Conservation (phyloP, 2,888 invertebrate genomes). For the Pachymerium ferrugineum region DNA sequence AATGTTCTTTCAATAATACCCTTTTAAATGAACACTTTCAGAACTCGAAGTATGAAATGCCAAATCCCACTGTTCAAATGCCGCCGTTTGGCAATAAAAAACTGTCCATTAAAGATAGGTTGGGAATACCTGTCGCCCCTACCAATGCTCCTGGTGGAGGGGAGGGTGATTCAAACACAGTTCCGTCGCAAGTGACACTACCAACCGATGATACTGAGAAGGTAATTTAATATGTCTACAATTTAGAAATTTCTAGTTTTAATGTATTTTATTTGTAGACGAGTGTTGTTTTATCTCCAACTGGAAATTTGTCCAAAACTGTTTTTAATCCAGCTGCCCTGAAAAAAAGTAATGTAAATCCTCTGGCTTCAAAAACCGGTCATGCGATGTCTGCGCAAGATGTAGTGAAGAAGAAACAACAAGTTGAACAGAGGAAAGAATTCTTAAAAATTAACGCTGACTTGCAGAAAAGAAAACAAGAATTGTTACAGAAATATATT, state of each 20-base stretch:
- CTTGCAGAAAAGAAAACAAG: slow-evolving; percentile 76
- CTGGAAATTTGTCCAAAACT: slow-evolving; percentile 51
- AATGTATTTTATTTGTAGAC: slow-evolving; percentile 29
- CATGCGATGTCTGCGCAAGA: slow-evolving; percentile 57
- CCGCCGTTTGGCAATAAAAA: slow-evolving; percentile 34
- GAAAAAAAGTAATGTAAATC: slow-evolving; percentile 41
- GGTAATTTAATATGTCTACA: slow-evolving; percentile 32
- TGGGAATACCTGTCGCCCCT: slow-evolving; percentile 45
- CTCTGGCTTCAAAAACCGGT: slow-evolving; percentile 43
- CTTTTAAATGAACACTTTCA: too few species aligned
- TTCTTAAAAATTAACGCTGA: slow-evolving; percentile 71
- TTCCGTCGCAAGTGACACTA: slow-evolving; percentile 11
- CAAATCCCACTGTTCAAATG: background rate
- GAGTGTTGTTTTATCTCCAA: slow-evolving; percentile 41
- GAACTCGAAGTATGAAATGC: slow-evolving; percentile 19
- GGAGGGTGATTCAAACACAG: slow-evolving; percentile 34
- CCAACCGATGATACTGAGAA: slow-evolving; percentile 37
- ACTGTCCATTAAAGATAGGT: slow-evolving; percentile 53
- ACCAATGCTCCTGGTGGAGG: slow-evolving; percentile 35
- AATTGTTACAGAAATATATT: slow-evolving; percentile 80
- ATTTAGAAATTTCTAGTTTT: background rate
- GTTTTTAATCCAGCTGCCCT: slow-evolving; percentile 50
- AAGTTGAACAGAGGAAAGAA: slow-evolving; percentile 68
- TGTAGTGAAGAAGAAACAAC: slow-evolving; percentile 65
- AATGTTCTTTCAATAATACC: too few species aligned